Evolutionary conservation across 2,797 vertebrate species (phyloP), one percentile per base, ranked within the genome.

Genomic region (Momotus momota): DNA sequence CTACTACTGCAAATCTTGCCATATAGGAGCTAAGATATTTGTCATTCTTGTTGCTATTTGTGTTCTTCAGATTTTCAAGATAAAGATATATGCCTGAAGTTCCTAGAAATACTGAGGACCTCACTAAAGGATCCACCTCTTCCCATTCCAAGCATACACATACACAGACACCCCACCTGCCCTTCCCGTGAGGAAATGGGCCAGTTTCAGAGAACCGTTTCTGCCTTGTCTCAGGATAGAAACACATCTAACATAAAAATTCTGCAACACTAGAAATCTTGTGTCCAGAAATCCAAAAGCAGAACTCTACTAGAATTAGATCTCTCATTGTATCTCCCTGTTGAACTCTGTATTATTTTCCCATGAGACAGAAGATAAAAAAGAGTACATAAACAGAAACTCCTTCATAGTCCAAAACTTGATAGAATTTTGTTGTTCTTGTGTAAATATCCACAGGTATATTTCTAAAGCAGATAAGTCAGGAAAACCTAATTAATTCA

Each of bases 161-260:
- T 13, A 66, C 12, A 38, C 0, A 49, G 18, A 45, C 9, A 43
- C 4, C 4, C 7, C 4, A 6, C 4, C 9, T 35, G 46, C 40
- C 73, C 51, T 77, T 75, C 27, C 69, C 78, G 10, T 9, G 62
- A 74, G 21, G n/a, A 71, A 74, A 27, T 1, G 3, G 41, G 54
- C 45, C 79, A 27, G 18, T 80, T 83, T 60, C 61, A 86, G 35
- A 48, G 55, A 4, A 35, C 0, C 89, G 35, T 27, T 88, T 66
- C 78, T 43, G 25, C 23, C 52, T 72, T 51, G 61, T 31, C n/a
- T 64, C 54, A 19, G 49, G 62, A 87, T 14, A 74, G 17, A 85
- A 67, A 74, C 2, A 1, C 26, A 66, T 16, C 10, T 20, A 49
- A 78, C 38, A 49, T 9, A 85, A 81, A 82, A 84, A 31, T 18